These are phyloP conservation scores for Orius insidiosus DNA, from an alignment of 1,140 invertebrate genomes.

Conservation along the genomic window DNA sequence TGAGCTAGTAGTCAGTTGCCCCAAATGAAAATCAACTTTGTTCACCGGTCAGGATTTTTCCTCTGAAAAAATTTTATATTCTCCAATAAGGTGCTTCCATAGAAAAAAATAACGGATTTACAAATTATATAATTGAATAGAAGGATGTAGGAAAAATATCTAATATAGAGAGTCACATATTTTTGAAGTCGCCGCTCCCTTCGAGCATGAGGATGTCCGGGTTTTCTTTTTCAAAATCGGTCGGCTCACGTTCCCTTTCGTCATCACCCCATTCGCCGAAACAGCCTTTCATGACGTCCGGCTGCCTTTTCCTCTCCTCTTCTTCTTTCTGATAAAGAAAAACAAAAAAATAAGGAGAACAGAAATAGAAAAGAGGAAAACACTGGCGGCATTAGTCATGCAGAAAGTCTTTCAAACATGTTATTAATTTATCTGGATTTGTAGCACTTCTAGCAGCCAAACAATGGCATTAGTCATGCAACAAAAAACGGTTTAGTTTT, in stretches of 20 bases:
- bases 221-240: slow-evolving; percentile 58
- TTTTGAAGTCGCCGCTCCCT: slow-evolving; percentile 47
- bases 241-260: slow-evolving; percentile 47
- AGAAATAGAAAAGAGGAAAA: background rate
- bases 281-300: slow-evolving; percentile 46
- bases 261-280: slow-evolving; percentile 53
- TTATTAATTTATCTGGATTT: no score
- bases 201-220: slow-evolving; percentile 59
- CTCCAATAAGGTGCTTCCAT: no score
- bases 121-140: no score
- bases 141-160: no score
- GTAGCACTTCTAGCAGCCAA: no score
- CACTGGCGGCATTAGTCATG: background rate
- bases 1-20: no score
- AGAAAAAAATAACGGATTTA: no score
- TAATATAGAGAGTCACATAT: slow-evolving; percentile 39
- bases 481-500: slow-evolving; percentile 5
- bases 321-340: slow-evolving; percentile 38
- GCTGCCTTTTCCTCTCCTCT: slow-evolving; percentile 40
- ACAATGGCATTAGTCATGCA: no score
- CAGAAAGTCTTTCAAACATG: no score
- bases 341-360: slow-evolving; percentile 7
- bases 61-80: no score
- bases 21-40: no score
- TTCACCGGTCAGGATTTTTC: no score